Evolutionary conservation across 2,888 invertebrate genomes (phyloP).

Genomic region (Helicoverpa assulta): DNA sequence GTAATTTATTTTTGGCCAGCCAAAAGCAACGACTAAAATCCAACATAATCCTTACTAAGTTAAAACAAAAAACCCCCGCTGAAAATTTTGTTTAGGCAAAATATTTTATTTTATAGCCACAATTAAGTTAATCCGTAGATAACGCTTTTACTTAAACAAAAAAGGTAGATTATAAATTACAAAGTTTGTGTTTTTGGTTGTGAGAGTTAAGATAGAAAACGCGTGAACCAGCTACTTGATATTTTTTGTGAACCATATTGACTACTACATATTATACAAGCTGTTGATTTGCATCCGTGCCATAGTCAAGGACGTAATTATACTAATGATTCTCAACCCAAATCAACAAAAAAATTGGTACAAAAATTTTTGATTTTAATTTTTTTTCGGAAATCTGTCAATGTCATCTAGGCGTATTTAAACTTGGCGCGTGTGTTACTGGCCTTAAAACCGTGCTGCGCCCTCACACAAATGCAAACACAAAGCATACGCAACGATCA

Average conservation of each 20-base stretch:
- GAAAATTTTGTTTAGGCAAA: slow-evolving; percentile 53
- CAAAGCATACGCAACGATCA: no score
- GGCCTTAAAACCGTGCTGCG: no score
- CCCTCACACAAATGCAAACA: no score
- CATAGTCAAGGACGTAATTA: no score
- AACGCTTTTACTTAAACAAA: slow-evolving; percentile 62
- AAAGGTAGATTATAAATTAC: slow-evolving; percentile 54
- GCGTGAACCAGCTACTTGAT: slow-evolving; percentile 13
- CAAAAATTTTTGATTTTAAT: no score
- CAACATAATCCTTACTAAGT: slow-evolving; percentile 60
- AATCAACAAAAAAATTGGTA: no score
- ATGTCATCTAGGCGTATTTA: no score
- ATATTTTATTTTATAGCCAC: slow-evolving; percentile 66
- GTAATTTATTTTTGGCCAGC: slow-evolving; percentile 58
- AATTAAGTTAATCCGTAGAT: slow-evolving; percentile 67
- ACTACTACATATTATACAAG: background rate
- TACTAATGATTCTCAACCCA: no score
- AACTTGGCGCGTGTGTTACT: no score
- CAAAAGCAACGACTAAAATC: slow-evolving; percentile 64
- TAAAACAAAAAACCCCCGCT: slow-evolving; percentile 59
- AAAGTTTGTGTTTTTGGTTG: slow-evolving; percentile 29
- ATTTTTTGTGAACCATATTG: background rate
- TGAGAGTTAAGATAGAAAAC: slow-evolving; percentile 11
- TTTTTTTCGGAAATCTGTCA: no score
- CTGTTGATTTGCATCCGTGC: no score